Evolutionary conservation across 2,888 invertebrate genomes (phyloP).

Genomic region (Amblyjoppa proteus): DNA sequence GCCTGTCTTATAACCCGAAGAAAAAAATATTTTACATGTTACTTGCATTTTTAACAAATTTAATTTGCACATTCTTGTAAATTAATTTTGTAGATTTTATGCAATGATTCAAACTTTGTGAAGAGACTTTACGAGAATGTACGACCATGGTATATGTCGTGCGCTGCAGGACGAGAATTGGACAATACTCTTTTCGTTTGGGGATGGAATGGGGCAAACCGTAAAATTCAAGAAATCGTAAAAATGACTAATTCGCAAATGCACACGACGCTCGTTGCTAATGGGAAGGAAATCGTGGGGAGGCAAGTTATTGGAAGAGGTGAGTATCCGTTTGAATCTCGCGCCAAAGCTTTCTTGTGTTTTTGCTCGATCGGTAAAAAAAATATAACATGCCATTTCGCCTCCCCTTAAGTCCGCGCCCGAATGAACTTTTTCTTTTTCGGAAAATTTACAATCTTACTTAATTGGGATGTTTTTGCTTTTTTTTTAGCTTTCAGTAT

Average conservation of each 20-base stretch:
- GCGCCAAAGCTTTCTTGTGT: too few relatives aligned
- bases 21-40: too few relatives aligned
- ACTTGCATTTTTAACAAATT: not conserved
- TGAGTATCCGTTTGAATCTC: slow-evolving; percentile 36
- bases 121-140: not conserved
- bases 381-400: too few relatives aligned
- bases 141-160: slow-evolving; percentile 56
- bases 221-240: slow-evolving; percentile 61
- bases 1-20: too few relatives aligned
- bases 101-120: slow-evolving; percentile 14
- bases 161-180: slow-evolving; percentile 63
- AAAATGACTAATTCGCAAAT: slow-evolving; percentile 64
- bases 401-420: too few relatives aligned
- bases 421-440: not conserved
- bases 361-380: too few relatives aligned
- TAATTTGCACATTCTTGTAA: not conserved
- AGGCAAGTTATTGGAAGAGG: slow-evolving; percentile 76
- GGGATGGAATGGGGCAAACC: slow-evolving; percentile 70
- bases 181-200: slow-evolving; percentile 67
- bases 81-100: slow-evolving; percentile 32
- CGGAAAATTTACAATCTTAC: not conserved
- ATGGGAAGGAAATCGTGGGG: slow-evolving; percentile 73
- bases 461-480: not conserved
- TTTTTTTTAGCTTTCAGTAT: slow-evolving; percentile 75
- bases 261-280: slow-evolving; percentile 60